Conservation (phyloP, 2,888 invertebrate genomes). For the Cheiracanthium punctorium region DNA sequence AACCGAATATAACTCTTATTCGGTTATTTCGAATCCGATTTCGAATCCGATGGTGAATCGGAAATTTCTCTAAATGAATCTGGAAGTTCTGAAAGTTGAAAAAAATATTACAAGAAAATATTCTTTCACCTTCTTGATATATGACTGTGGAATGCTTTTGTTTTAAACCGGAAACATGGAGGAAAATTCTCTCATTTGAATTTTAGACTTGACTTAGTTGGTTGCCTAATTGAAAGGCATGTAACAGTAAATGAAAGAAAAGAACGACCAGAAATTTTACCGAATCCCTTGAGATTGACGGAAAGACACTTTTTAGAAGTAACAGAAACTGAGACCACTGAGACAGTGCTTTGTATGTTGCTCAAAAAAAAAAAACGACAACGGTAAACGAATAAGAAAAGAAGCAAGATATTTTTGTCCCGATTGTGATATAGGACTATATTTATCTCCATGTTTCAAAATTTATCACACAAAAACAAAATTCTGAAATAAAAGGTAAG, state of each 20-base stretch:
- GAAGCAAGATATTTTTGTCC: not conserved
- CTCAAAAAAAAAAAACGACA: not conserved
- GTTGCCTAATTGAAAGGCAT: slow-evolving; percentile 15
- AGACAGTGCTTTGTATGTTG: slow-evolving; percentile 25
- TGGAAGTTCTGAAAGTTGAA: no score
- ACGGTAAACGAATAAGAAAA: not conserved
- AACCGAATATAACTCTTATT: no score
- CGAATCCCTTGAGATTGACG: slow-evolving; percentile 16
- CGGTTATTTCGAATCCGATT: no score
- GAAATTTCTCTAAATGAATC: no score
- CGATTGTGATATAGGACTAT: not conserved
- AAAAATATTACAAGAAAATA: no score
- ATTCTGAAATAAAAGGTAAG: no score
- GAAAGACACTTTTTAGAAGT: slow-evolving; percentile 35
- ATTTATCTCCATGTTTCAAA: not conserved
- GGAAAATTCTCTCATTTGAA: slow-evolving; percentile 11
- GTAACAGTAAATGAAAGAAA: not conserved
- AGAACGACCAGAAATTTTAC: slow-evolving; percentile 12
- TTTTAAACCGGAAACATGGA: no score
- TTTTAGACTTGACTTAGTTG: slow-evolving; percentile 29
- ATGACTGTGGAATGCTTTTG: no score
- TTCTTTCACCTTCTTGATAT: no score
- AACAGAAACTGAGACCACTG: slow-evolving; percentile 11
- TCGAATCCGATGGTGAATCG: no score
- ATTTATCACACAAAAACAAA: no score